phyloP scores from a whole-genome alignment of 2,113 vertebrate species.

The Oreochromis tanganicae region DNA sequence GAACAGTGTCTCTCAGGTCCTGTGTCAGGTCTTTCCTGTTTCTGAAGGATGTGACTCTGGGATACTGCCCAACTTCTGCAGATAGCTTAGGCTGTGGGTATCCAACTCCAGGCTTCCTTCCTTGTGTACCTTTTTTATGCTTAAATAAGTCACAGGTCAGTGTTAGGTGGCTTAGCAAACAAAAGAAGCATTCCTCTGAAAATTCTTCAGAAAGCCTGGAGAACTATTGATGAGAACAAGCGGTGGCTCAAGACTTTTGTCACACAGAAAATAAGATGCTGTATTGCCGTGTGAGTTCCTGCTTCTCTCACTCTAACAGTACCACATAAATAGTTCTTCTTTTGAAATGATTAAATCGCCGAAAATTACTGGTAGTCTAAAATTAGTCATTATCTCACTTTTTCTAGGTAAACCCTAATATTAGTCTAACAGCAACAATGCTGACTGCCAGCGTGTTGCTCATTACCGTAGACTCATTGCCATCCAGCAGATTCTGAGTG shows the following conservation, averaged over 20 bases:
- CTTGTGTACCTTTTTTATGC: background rate
- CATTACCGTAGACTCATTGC: slow-evolving; percentile 88
- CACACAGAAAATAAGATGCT: background rate
- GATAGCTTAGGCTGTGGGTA: background rate
- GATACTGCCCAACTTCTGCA: background rate
- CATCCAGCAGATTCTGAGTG: slow-evolving; percentile 91
- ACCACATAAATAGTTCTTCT: background rate
- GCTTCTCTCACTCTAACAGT: background rate
- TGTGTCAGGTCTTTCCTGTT: background rate
- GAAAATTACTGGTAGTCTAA: background rate
- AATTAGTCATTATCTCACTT: background rate
- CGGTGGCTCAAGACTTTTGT: background rate
- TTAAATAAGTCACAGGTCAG: background rate
- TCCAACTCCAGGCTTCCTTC: background rate
- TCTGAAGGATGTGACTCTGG: background rate
- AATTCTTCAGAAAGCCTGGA: background rate
- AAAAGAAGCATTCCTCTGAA: background rate
- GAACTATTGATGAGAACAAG: background rate
- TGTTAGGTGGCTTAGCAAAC: background rate
- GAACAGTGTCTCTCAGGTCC: background rate
- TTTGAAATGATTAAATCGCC: background rate
- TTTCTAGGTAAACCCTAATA: background rate
- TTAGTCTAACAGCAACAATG: background rate
- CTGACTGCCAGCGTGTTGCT: slow-evolving; percentile 20
- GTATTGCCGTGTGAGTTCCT: background rate